Evolutionary conservation across 2,113 vertebrate species (phyloP).

Genomic region (Leucopsar rothschildi): DNA sequence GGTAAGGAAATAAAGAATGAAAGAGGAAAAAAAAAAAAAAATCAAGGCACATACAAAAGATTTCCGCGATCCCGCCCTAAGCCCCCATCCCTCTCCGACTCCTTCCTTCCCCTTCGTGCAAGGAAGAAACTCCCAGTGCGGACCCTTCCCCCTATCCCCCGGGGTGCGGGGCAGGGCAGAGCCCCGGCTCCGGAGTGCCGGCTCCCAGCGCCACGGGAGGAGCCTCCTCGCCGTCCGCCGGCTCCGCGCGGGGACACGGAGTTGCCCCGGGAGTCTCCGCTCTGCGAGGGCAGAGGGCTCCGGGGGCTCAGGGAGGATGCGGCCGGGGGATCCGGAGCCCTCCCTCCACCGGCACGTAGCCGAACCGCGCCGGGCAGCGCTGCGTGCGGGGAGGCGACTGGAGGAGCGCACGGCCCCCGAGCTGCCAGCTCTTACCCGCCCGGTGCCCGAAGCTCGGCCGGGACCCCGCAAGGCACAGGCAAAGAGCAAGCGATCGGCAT

Average conservation of each 20-base stretch:
- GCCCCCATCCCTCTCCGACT: not conserved
- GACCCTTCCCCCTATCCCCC: not conserved
- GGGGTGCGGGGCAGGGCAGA: not conserved
- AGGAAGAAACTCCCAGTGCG: not conserved
- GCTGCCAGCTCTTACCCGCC: not conserved
- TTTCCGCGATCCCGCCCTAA: not conserved
- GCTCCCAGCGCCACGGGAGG: not conserved
- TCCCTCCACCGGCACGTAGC: not conserved
- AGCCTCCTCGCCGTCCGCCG: not conserved
- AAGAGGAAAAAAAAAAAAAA: not conserved
- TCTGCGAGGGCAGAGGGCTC: not conserved
- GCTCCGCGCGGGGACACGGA: not conserved
- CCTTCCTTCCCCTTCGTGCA: not conserved
- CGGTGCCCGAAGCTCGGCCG: not conserved
- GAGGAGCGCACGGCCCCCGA: not conserved
- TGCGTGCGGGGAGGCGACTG: not conserved
- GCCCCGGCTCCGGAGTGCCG: not conserved
- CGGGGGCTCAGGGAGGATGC: not conserved
- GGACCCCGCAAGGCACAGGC: not conserved
- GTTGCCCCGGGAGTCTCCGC: not conserved
- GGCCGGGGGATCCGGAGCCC: not conserved
- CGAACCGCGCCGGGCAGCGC: not conserved
- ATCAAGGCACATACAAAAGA: constrained; percentile 31
- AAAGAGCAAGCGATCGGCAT: not conserved
- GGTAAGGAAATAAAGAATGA: not conserved